phyloP scores from a whole-genome alignment of 1,140 invertebrate species.

The Diorhabda elongata region DNA sequence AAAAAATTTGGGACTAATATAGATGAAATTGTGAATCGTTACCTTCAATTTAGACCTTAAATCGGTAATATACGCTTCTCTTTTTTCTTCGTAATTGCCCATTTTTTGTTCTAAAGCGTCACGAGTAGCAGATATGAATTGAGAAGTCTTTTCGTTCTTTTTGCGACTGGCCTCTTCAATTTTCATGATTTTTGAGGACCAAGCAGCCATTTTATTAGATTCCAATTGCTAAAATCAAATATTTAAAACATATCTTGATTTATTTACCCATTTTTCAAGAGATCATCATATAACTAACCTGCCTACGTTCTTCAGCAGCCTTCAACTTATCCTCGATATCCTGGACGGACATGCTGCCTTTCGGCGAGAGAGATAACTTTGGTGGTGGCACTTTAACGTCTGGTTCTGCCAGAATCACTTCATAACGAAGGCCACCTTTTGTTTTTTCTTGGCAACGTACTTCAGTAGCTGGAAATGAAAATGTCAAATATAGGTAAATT shows the following conservation, averaged over 20 bases:
- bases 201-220: conserved; percentile 74
- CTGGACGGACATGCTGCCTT: conserved; percentile 64
- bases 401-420: conserved; percentile 88
- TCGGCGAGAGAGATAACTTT: conserved; percentile 63
- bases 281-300: conserved; percentile 52
- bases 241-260: background rate
- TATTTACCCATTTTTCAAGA: background rate
- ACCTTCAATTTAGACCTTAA: conserved; percentile 83
- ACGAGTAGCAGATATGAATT: conserved; percentile 78
- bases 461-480: conserved; percentile 65
- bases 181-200: conserved; percentile 76
- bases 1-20: no score
- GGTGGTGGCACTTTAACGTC: conserved; percentile 70
- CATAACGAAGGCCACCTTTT: conserved; percentile 85
- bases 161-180: conserved; percentile 88
- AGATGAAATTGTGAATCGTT: conserved; percentile 38
- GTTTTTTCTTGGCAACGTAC: conserved; percentile 85
- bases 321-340: conserved; percentile 87
- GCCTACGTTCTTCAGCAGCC: conserved; percentile 85
- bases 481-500: background rate
- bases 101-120: conserved; percentile 86
- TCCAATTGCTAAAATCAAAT: conserved; percentile 67
- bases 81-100: conserved; percentile 80
- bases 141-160: conserved; percentile 77
- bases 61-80: conserved; percentile 82